Evolutionary conservation across 2,797 vertebrate species (phyloP).

Genomic region (Merluccius polli): DNA sequence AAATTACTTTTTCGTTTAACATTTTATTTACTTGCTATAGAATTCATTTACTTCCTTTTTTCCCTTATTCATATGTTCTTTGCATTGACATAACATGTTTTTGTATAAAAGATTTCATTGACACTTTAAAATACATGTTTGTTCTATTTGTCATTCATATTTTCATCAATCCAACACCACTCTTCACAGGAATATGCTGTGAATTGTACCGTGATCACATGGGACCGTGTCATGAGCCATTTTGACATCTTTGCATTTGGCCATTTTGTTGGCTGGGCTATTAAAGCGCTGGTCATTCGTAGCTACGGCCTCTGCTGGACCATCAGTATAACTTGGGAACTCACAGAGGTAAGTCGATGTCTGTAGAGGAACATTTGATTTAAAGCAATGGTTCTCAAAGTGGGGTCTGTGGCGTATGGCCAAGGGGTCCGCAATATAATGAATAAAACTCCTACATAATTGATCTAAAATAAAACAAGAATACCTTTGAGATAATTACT

Average conservation of each 20-base stretch:
- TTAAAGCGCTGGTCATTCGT: constrained; percentile 95
- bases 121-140: not conserved
- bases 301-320: constrained; percentile 97
- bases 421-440: too few species aligned
- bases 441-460: too few species aligned
- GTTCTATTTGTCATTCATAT: not conserved
- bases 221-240: constrained; percentile 92
- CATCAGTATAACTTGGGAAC: constrained; percentile 98
- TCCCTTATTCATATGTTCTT: not conserved
- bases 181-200: constrained; percentile 86
- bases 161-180: not conserved
- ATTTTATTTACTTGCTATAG: too few species aligned
- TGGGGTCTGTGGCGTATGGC: too few species aligned
- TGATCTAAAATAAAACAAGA: too few species aligned
- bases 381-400: too few species aligned
- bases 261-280: constrained; percentile 94
- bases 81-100: not conserved
- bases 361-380: not conserved
- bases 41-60: not conserved
- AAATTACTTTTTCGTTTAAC: not conserved
- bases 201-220: constrained; percentile 92
- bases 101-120: not conserved
- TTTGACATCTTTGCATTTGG: constrained; percentile 97
- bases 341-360: constrained; percentile 83
- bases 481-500: too few species aligned